These are phyloP conservation scores for Antidorcas marsupialis DNA, from an alignment of 2,113 vertebrate species.

Conservation along the genomic window DNA sequence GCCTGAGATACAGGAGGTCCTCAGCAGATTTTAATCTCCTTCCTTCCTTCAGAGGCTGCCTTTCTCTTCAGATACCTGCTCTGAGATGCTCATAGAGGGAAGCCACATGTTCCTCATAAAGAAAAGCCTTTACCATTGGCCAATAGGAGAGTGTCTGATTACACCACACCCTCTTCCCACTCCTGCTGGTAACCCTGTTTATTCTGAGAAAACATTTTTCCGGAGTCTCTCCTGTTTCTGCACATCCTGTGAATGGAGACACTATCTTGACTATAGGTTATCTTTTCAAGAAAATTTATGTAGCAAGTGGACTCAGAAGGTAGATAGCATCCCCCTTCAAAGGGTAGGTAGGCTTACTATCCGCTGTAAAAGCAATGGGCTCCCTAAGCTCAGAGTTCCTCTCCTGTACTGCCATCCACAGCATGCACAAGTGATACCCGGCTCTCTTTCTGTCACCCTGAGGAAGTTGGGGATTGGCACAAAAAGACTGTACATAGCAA, in stretches of 20 bases:
- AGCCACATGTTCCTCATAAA: background rate
- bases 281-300: background rate
- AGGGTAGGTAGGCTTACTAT: background rate
- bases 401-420: background rate
- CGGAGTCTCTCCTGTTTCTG: background rate
- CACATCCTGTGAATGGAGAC: background rate
- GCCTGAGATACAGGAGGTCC: background rate
- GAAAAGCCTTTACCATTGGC: background rate
- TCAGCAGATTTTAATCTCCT: background rate
- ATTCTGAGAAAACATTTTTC: background rate
- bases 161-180: background rate
- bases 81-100: background rate
- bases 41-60: background rate
- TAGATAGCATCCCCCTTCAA: background rate
- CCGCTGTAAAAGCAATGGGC: background rate
- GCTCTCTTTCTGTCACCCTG: background rate
- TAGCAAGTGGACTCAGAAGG: background rate
- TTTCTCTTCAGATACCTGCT: background rate
- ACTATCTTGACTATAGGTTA: background rate
- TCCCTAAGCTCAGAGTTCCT: background rate
- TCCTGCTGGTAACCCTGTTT: background rate
- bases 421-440: accelerated
- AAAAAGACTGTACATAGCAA: background rate
- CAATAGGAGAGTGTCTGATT: background rate
- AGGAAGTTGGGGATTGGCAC: background rate